Base-by-base conservation (phyloP, 2,113 vertebrate genomes). In the Scophthalmus maximus region DNA sequence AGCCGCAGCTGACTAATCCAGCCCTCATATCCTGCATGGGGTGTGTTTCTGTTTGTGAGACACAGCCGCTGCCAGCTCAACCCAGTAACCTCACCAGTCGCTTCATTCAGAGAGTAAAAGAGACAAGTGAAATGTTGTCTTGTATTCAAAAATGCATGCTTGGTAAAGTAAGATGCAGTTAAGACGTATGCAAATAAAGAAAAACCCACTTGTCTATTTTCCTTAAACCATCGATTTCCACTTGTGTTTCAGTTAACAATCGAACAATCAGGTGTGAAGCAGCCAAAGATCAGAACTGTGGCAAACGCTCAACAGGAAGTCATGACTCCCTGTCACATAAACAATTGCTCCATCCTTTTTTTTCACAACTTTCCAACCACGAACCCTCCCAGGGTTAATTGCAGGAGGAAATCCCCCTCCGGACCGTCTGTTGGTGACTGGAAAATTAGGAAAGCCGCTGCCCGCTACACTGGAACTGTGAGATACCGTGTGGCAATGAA, bases 291-390 rank as follows among this genome's bases (percentile, higher is more conserved):
- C 51, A 69, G 47, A 34, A 20, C 15, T 42, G n/a, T 4, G 17
- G 63, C 30, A 42, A 76, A 82, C 27, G 34, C 66, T 68, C 52
- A 81, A 73, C 80, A 90, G 76, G 68, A 86, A 75, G 79, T 44
- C 29, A 69, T 71, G 74, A 76, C 69, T 88, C 76, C 69, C 47
- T 18, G 63, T 72, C 68, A 86, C 63, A 84, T 90, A 78, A 89
- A 91, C 82, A 90, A 81, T 88, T 87, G 73, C 86, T 47, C 65
- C 79, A 89, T 84, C 57, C 44, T 73, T 74, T 66, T 49, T 84
- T 92, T 90, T 78, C 68, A 86, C 85, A 88, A 86, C 73, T 76
- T 88, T 86, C 78, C 78, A 85, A 79, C 83, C 87, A 71, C 87
- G 58, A 87, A 84, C 78, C 76, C 86, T 88, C 63, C 76, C 68